A percentile compares a stretch with the other conserved stretches of the same genome.
Conservation (phyloP, 1,140 invertebrate genomes). For the Cotesia glomerata region DNA sequence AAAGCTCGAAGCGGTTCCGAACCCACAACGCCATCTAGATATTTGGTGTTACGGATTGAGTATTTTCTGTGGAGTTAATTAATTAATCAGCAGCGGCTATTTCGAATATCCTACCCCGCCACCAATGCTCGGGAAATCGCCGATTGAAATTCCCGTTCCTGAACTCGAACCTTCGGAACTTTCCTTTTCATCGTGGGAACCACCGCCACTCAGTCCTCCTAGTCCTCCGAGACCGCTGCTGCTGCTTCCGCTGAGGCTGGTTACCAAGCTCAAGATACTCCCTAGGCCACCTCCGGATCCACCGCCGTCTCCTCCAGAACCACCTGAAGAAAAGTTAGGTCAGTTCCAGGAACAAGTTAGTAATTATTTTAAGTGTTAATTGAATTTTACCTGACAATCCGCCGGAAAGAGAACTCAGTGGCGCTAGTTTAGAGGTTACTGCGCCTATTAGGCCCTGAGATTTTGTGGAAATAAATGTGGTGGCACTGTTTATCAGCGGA, state of each 20-base stretch:
- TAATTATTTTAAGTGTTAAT: no score
- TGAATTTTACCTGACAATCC: slow-evolving; percentile 45
- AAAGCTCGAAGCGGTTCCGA: slow-evolving; percentile 19
- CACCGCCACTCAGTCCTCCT: slow-evolving; percentile 65
- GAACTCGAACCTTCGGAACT: slow-evolving; percentile 37
- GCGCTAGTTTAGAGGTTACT: slow-evolving; percentile 52
- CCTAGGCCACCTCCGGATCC: not conserved
- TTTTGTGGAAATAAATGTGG: slow-evolving; percentile 49
- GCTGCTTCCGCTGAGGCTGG: slow-evolving; percentile 37
- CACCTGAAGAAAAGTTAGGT: slow-evolving; percentile 9
- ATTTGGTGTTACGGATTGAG: not conserved
- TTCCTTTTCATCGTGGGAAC: slow-evolving; percentile 48
- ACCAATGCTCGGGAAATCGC: slow-evolving; percentile 44
- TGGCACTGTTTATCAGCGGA: slow-evolving; percentile 52
- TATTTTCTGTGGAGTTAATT: not conserved
- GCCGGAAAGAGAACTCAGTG: slow-evolving; percentile 50
- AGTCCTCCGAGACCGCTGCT: slow-evolving; percentile 24
- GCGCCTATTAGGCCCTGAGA: slow-evolving; percentile 47
- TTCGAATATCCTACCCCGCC: slow-evolving; percentile 56
- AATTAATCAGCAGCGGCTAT: not conserved
- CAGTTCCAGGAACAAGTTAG: not conserved
- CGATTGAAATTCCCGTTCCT: slow-evolving; percentile 51
- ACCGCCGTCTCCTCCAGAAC: not conserved
- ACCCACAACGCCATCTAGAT: not conserved
- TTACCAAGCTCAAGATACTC: slow-evolving; percentile 36